phyloP scores from a whole-genome alignment of 2,113 vertebrate species.

The Sebastes fasciatus region DNA sequence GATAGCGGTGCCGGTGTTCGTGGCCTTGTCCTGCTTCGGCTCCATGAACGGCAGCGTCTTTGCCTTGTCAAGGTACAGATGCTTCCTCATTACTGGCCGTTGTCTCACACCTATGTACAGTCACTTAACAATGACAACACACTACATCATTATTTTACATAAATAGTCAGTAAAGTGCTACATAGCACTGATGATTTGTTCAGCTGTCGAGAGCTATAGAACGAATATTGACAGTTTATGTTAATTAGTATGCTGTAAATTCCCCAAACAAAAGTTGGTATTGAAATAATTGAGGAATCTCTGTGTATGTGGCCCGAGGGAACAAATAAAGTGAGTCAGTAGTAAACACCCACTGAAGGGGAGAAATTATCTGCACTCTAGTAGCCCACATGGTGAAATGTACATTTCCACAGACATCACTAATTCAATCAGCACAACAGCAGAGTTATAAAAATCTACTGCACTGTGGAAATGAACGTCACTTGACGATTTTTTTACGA shows the following conservation, averaged over 20 bases:
- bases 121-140: background rate
- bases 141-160: background rate
- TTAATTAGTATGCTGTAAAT: background rate
- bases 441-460: too few species aligned
- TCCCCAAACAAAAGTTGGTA: background rate
- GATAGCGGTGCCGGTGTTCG: conserved; percentile 91
- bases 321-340: background rate
- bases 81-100: background rate
- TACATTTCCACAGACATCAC: background rate
- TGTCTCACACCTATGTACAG: background rate
- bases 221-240: background rate
- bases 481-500: too few species aligned
- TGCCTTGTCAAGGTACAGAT: conserved; percentile 91
- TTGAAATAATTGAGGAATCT: background rate
- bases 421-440: background rate
- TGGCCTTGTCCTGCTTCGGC: conserved; percentile 95
- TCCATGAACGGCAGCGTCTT: conserved; percentile 95
- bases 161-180: background rate
- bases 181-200: background rate
- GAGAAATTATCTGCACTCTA: background rate
- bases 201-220: background rate
- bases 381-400: background rate
- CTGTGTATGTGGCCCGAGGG: background rate
- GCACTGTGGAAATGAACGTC: too few species aligned
- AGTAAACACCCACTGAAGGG: background rate